Evolutionary conservation across 2,797 vertebrate species (phyloP).

Genomic region (Lacerta viridis): DNA sequence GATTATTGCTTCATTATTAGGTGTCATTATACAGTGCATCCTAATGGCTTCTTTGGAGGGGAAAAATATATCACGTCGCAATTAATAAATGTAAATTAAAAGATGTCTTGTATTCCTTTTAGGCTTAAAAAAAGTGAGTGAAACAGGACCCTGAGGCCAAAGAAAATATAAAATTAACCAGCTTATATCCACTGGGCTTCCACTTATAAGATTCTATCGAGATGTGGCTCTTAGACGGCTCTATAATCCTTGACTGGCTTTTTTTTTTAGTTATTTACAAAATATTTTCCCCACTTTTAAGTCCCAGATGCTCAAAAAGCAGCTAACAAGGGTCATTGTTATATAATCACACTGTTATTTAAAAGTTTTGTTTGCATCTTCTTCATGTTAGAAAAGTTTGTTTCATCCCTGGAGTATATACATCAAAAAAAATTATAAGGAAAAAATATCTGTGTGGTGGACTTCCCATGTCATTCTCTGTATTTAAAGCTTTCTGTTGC

Average conservation of each 20-base stretch:
- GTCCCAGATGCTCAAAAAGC: background rate
- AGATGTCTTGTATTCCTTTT: background rate
- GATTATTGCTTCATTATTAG: constrained; percentile 38
- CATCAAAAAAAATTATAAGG: too few relatives aligned
- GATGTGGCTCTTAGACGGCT: background rate
- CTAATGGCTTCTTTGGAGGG: background rate
- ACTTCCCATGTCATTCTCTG: background rate
- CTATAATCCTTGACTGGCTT: background rate
- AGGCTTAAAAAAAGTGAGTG: background rate
- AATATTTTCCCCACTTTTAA: background rate
- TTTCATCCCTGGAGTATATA: background rate
- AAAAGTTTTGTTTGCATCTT: background rate
- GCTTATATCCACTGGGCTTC: constrained; percentile 17
- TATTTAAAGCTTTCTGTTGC: background rate
- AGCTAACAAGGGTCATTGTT: background rate
- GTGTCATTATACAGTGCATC: constrained; percentile 33
- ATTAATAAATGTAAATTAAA: constrained; percentile 49
- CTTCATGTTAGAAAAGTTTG: background rate
- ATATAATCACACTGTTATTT: background rate
- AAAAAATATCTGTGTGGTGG: background rate
- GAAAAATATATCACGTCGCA: background rate
- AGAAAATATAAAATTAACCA: constrained; percentile 5
- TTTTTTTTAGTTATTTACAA: background rate
- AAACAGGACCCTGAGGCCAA: background rate
- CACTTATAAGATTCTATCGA: background rate